Base-by-base conservation (phyloP, 2,888 invertebrate species). In the Phaedon cochleariae region DNA sequence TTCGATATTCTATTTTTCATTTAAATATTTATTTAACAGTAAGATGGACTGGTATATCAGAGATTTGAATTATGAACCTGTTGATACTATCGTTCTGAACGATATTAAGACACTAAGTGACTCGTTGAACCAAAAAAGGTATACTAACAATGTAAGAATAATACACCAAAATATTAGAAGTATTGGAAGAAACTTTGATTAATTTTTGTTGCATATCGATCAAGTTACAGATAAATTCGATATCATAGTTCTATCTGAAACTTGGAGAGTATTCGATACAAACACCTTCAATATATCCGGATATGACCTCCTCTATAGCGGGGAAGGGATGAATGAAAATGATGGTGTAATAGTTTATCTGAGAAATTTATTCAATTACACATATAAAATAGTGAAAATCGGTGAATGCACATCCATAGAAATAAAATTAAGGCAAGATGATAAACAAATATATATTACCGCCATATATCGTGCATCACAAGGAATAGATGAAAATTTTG, bases 81-180 rank as follows among this genome's bases (percentile, higher is more conserved):
- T 52, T 29, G 52, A 52, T 15, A 52, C 52, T 52, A 52, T 52
- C 15, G 52, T 52, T 10, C 29, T 52, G 52, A 52, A 52, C 20
- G 29, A 52, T 52, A 52, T 29, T 51, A 7, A 9, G 29, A 15
- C 17, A 52, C 15, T 29, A 52, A 29, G 52, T 52, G n/a, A n/a
- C 29, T 29, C 17, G 18, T 52, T 52, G 52, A 52, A 52, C 29
- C 29, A 29, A 52, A 29, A 46, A 52, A 52, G 20, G 31, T 52
- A 52, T 52, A 29, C 2, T 29, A 29, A 52, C 52, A 52, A 52
- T 26, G 26, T 29, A 3, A 52, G 29, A 52, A 22, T 52, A n/a
- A 29, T 52, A 26, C 57, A 57, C 58, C 37, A 58, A 12, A 58
- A 58, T 7, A 58, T 58, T 29, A 58, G 46, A 7, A 58, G 58